These are phyloP conservation scores for Tetraneura akinire DNA, from an alignment of 1,140 invertebrate genomes.

Conservation along the genomic window DNA sequence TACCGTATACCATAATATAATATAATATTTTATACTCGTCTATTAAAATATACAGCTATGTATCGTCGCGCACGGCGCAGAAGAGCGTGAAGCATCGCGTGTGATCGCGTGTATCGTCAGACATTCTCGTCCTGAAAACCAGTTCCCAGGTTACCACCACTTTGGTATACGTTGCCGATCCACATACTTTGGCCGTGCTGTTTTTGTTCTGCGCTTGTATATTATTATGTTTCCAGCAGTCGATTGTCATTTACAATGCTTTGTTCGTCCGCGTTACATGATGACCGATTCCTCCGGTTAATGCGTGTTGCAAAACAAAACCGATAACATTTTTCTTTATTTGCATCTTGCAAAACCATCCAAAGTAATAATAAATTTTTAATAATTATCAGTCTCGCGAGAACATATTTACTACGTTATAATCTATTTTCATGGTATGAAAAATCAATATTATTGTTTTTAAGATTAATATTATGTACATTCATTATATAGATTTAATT, in stretches of 20 bases:
- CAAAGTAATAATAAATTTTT: too few relatives aligned
- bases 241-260: background rate
- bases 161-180: background rate
- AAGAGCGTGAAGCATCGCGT: background rate
- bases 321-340: background rate
- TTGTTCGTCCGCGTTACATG: background rate
- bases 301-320: background rate
- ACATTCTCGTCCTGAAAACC: conserved; percentile 44
- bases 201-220: conserved; percentile 12
- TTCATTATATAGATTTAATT: too few relatives aligned
- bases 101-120: conserved; percentile 3
- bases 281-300: background rate
- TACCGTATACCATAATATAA: too few relatives aligned
- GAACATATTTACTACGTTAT: too few relatives aligned
- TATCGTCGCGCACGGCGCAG: too few relatives aligned
- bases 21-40: too few relatives aligned
- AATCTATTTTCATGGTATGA: too few relatives aligned
- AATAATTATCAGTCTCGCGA: too few relatives aligned
- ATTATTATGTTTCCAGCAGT: background rate
- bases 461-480: too few relatives aligned
- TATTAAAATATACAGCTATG: too few relatives aligned
- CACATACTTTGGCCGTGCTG: background rate
- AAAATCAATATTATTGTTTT: too few relatives aligned
- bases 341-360: too few relatives aligned
- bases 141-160: conserved; percentile 37